Evolutionary conservation across 2,888 invertebrate genomes (phyloP), one percentile per base, ranked within the genome.

Genomic region (Dryocosmus kuriphilus): DNA sequence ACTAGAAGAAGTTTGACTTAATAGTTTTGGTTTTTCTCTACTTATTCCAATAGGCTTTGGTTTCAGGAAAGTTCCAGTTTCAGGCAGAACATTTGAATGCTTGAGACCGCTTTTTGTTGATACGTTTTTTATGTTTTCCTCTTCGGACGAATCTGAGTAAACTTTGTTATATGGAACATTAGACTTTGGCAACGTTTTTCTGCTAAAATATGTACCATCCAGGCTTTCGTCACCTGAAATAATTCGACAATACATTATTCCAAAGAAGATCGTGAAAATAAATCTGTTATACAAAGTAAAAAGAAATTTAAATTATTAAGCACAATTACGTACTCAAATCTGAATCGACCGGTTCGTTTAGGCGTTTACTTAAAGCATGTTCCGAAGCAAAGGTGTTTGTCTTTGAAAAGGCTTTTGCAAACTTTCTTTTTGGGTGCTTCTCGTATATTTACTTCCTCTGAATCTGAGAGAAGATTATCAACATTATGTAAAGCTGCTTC

Each of bases 381-480:
- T 51, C n/a, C n/a, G 51, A 51, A 51, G 51, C 51, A 7, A 51
- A 51, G 19, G 51, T 51, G 11, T 9, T 41, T 3, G 14, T 41
- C 41, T 41, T 41, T 11, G 11, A 41, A 41, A 11, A 11, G 1
- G 41, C 9, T 11, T 41, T 41, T 41, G 1, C 41, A 9, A 41
- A 41, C 41, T 7, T n/a, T 51, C 14, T 46, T 46, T 46, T 46
- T 46, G 19, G 46, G 14, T 46, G 19, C 46, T 46, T 46, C 14
- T 11, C 14, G 9, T 46, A 14, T 16, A 46, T 46, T 46, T n/a
- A 51, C n/a, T 51, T 51, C 51, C n/a, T 51, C 51, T 51, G n/a
- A 51, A n/a, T 51, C 51, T 51, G 51, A 51, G n/a, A n/a, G 51
- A 51, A 51, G 51, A 51, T 51, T n/a, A n/a, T 51, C 51, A 19